Conservation (phyloP, 2,888 invertebrate genomes). For the Ferrisia virgata region DNA sequence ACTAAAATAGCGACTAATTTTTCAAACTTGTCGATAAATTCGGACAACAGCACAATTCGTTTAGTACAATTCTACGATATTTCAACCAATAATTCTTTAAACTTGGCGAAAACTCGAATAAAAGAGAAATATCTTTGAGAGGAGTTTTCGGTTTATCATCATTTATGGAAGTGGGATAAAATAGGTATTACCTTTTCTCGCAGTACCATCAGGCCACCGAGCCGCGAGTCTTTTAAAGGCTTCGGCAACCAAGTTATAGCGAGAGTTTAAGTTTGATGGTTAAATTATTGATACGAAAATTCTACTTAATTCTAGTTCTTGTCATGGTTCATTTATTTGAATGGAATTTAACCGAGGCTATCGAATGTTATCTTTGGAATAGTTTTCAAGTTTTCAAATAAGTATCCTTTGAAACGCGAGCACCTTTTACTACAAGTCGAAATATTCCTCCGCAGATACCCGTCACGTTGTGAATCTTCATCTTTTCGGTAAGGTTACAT, state of each 20-base stretch:
- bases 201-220: not conserved
- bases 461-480: too few relatives aligned
- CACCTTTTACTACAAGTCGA: not conserved
- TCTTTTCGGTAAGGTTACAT: too few relatives aligned
- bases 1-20: too few relatives aligned
- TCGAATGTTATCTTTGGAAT: constrained; percentile 15
- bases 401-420: not conserved
- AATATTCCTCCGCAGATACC: too few relatives aligned
- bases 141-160: not conserved
- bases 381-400: not conserved
- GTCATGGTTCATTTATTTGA: constrained; percentile 16
- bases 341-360: constrained; percentile 5
- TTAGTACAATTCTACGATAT: too few relatives aligned
- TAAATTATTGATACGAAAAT: constrained; percentile 15
- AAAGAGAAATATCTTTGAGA: not conserved
- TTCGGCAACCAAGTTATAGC: not conserved
- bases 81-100: not conserved
- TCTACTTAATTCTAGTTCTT: constrained; percentile 3
- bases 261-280: not conserved
- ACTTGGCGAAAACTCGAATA: not conserved
- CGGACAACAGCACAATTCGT: too few relatives aligned
- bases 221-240: constrained; percentile 5
- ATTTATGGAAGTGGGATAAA: not conserved
- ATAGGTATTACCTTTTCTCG: not conserved
- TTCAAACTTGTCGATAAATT: too few relatives aligned